Evolutionary conservation across 2,888 invertebrate species (phyloP), one percentile per base, ranked within the genome.

Genomic region (Tineola bisselliella): DNA sequence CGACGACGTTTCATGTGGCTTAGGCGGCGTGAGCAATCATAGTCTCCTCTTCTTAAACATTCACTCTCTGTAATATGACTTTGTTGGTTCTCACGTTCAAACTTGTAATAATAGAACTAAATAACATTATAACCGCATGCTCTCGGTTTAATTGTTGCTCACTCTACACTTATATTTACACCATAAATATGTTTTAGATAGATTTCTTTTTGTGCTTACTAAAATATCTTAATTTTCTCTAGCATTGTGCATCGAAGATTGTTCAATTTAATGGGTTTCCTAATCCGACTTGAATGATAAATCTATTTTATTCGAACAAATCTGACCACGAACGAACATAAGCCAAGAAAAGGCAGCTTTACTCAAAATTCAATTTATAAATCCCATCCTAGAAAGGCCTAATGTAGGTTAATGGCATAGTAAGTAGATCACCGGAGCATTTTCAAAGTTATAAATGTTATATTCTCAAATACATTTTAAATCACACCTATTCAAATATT

Each of bases 11-110:
- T 59, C 60, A 48, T 43, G 60, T 44, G 61, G 57, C 62, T 63
- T 63, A 62, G 63, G 57, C 59, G 59, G 52, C 63, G 63, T 63
- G 62, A 62, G 63, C 63, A 63, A 63, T 63, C 63, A 62, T 63
- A 60, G 59, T 60, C 31, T 43, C 25, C 60, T 25, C 43, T 61
- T 58, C 63, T 63, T 63, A 63, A 63, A 62, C 61, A 54, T 61
- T 54, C 59, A 58, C 13, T 33, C 54, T 54, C 33, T 33, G 58
- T 58, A 58, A 58, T 56, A 56, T 58, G 33, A 58, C 58, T 33
- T 58, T 58, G 58, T 58, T 33, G 58, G 33, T 33, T 58, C 25
- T 30, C 56, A 25, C 25, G 48, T 56, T 13, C 33, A 13, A 58
- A 58, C 58, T 58, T 58, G 58, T 33, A 33, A 58, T 58, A 33